Base-by-base conservation (phyloP, 2,888 invertebrate species). In the Conops quadrifasciatus region DNA sequence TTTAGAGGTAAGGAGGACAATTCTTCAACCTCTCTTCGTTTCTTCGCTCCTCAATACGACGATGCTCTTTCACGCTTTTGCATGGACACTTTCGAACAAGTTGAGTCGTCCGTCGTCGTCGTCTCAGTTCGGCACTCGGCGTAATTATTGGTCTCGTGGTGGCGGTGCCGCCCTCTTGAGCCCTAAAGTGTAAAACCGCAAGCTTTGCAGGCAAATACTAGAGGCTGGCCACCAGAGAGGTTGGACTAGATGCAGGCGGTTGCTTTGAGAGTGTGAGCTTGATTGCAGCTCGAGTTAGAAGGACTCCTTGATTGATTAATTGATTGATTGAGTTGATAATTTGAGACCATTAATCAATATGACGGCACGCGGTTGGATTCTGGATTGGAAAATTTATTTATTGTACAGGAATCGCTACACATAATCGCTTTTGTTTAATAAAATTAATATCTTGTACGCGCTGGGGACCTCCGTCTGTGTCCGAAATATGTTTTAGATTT, bases 321-420 rank as follows among this genome's bases (percentile, higher is more conserved):
- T 65, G 65, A 65, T 65, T 65, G 53, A 65, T 65, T 51, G 26
- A 51, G 53, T 30, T 53, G 53, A 51, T 65, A 65, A 65, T 65
- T 65, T 65, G 65, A 36, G 51, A 28, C n/a, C 65, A 65, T 65
- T 51, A 65, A 65, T 65, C 65, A 65, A 53, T 65, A 53, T n/a
- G 19, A 51, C 26, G 26, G 62, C 53, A n/a, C n/a, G n/a, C n/a
- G n/a, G n/a, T n/a, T n/a, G n/a, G n/a, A n/a, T n/a, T n/a, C n/a
- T n/a, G n/a, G n/a, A n/a, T n/a, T n/a, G n/a, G n/a, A n/a, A n/a
- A n/a, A n/a, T n/a, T n/a, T n/a, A n/a, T n/a, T n/a, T n/a, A n/a
- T n/a, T n/a, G n/a, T n/a, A n/a, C n/a, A n/a, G n/a, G n/a, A n/a
- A n/a, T n/a, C n/a, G n/a, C n/a, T n/a, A n/a, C n/a, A n/a, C n/a